Conservation (phyloP, 2,888 invertebrate species). For the Globia sparganii region DNA sequence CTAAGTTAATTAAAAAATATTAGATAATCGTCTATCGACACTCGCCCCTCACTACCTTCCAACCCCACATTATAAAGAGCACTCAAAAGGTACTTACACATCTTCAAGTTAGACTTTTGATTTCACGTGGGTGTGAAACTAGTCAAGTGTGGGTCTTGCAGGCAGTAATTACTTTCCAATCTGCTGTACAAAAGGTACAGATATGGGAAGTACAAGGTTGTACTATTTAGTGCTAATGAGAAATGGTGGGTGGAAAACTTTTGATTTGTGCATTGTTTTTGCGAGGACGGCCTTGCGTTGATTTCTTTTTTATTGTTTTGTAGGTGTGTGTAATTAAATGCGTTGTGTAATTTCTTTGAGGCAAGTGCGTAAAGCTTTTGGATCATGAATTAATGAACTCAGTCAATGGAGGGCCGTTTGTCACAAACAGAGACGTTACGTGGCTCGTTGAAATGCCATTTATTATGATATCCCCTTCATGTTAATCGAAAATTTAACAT, state of each 20-base stretch:
- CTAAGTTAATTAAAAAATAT: no score
- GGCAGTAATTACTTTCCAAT: constrained; percentile 84
- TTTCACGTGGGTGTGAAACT: constrained; percentile 75
- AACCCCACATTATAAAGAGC: constrained; percentile 71
- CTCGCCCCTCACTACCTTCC: constrained; percentile 11
- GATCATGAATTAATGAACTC: background rate
- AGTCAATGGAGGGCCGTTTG: background rate
- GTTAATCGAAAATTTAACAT: background rate
- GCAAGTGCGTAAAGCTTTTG: constrained; percentile 4
- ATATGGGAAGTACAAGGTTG: constrained; percentile 69
- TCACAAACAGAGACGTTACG: background rate
- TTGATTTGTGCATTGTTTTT: constrained; percentile 73
- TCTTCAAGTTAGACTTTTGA: constrained; percentile 74
- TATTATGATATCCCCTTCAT: background rate
- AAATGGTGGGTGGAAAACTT: constrained; percentile 66
- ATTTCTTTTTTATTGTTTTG: constrained; percentile 65
- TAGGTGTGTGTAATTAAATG: constrained; percentile 51
- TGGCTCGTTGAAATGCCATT: background rate
- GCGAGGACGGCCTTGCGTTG: constrained; percentile 58
- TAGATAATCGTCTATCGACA: constrained; percentile 24
- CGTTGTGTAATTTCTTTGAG: constrained; percentile 23
- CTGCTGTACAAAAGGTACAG: constrained; percentile 69
- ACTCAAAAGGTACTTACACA: constrained; percentile 76
- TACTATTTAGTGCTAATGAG: constrained; percentile 71
- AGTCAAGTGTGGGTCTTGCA: constrained; percentile 77